phyloP scores from a whole-genome alignment of 2,797 vertebrate species.

The Erethizon dorsatum region DNA sequence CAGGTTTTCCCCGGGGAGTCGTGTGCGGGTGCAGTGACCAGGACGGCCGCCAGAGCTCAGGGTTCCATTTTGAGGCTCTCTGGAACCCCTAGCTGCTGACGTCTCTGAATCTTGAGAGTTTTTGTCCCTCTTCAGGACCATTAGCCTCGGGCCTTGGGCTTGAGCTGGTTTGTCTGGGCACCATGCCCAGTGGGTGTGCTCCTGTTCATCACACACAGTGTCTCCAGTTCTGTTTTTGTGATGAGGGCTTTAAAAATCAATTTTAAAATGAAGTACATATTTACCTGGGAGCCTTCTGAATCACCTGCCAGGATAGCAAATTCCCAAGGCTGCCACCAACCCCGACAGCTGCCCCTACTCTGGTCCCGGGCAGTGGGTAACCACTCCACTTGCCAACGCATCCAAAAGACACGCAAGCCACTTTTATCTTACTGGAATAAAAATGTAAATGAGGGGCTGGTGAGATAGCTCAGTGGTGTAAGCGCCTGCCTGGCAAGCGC shows the following conservation, averaged over 20 bases:
- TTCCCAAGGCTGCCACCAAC: not conserved
- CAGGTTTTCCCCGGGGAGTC: not conserved
- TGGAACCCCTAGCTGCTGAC: not conserved
- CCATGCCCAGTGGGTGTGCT: conserved; percentile 21
- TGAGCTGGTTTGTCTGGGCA: conserved; percentile 47
- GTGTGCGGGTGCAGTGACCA: not conserved
- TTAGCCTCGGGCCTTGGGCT: conserved; percentile 35
- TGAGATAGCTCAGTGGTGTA: too few relatives aligned
- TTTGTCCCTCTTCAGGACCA: conserved; percentile 16
- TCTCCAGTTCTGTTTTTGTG: conserved; percentile 63
- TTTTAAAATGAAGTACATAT: conserved; percentile 67
- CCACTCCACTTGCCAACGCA: not conserved
- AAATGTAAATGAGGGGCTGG: too few relatives aligned
- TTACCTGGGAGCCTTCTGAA: conserved; percentile 13
- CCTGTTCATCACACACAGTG: conserved; percentile 5
- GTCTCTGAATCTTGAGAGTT: conserved; percentile 20
- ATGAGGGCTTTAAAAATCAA: conserved; percentile 71
- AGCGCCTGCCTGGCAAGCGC: too few relatives aligned
- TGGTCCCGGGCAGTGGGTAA: not conserved
- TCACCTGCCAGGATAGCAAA: not conserved
- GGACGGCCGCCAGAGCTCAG: not conserved
- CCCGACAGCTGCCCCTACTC: not conserved
- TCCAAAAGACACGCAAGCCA: not conserved
- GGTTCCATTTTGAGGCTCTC: not conserved
- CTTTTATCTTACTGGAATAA: conserved; percentile 23